A percentile compares a stretch with the other conserved stretches of the same genome.
phyloP scores from a whole-genome alignment of 2,888 invertebrate genomes.

The Synanthedon vespiformis region DNA sequence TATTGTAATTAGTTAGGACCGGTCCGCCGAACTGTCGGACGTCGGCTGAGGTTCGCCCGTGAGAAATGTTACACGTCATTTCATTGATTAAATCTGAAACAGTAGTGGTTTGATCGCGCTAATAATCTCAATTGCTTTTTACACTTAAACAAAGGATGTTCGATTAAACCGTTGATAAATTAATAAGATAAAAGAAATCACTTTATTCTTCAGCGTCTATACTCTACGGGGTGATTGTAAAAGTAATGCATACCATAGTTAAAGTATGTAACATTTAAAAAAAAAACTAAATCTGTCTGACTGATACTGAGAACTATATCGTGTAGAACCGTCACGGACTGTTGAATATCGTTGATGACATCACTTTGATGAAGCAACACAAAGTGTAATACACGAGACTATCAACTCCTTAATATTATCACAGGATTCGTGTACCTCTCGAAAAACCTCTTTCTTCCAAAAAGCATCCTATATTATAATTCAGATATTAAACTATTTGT shows the following conservation, averaged over 20 bases:
- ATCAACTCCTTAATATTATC: constrained; percentile 33
- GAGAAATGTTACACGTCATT: constrained; percentile 23
- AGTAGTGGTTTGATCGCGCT: constrained; percentile 13
- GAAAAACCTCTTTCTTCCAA: constrained; percentile 39
- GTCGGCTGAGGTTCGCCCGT: constrained; percentile 9
- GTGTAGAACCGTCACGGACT: constrained; percentile 22
- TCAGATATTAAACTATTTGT: too few species aligned
- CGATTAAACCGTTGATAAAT: constrained; percentile 2
- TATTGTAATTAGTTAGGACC: constrained; percentile 34
- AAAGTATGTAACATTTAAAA: neutral
- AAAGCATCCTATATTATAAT: too few species aligned
- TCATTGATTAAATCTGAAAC: constrained; percentile 25
- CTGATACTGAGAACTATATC: constrained; percentile 8
- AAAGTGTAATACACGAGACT: constrained; percentile 29
- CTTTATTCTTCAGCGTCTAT: neutral
- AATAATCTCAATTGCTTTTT: constrained; percentile 3
- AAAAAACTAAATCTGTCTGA: too few species aligned
- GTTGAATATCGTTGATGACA: constrained; percentile 17
- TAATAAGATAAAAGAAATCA: constrained; percentile 2
- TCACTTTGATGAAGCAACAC: constrained; percentile 38
- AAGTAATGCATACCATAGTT: neutral
- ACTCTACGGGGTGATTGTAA: neutral
- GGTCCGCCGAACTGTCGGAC: constrained; percentile 2
- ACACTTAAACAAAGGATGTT: constrained; percentile 1
- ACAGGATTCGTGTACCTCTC: constrained; percentile 21